phyloP scores from a whole-genome alignment of 2,797 vertebrate genomes.

The Myotis pilosus region DNA sequence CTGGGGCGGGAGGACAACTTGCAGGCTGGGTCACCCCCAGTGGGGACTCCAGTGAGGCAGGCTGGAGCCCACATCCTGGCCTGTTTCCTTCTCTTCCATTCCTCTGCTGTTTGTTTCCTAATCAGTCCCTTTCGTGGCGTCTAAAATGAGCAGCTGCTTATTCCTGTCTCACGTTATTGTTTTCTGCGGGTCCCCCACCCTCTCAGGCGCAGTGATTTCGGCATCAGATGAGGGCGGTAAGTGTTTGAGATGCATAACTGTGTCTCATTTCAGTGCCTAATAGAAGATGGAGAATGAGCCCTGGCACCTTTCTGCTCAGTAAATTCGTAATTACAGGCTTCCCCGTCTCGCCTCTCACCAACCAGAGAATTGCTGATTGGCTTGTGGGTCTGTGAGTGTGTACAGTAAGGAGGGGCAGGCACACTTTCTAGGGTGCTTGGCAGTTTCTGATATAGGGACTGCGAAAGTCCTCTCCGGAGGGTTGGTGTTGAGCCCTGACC shows the following conservation, averaged over 20 bases:
- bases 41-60: not conserved
- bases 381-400: not conserved
- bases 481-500: not conserved
- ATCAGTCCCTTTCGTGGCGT: slow-evolving; percentile 1
- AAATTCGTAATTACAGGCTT: slow-evolving; percentile 65
- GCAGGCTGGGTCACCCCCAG: not conserved
- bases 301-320: slow-evolving; percentile 56
- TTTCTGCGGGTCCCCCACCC: slow-evolving; percentile 39
- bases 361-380: not conserved
- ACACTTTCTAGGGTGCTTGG: not conserved
- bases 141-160: not conserved
- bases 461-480: not conserved
- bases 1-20: not conserved
- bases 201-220: slow-evolving; percentile 30
- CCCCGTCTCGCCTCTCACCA: slow-evolving; percentile 24
- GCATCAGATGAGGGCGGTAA: slow-evolving; percentile 41
- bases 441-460: not conserved
- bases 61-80: not conserved
- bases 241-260: slow-evolving; percentile 53
- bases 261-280: slow-evolving; percentile 60
- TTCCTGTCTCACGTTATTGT: not conserved
- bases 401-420: not conserved
- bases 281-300: slow-evolving; percentile 54
- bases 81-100: not conserved
- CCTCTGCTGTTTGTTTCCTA: slow-evolving; percentile 59